These are phyloP conservation scores for Oligia latruncula DNA, from an alignment of 2,888 invertebrate genomes.

Conservation along the genomic window DNA sequence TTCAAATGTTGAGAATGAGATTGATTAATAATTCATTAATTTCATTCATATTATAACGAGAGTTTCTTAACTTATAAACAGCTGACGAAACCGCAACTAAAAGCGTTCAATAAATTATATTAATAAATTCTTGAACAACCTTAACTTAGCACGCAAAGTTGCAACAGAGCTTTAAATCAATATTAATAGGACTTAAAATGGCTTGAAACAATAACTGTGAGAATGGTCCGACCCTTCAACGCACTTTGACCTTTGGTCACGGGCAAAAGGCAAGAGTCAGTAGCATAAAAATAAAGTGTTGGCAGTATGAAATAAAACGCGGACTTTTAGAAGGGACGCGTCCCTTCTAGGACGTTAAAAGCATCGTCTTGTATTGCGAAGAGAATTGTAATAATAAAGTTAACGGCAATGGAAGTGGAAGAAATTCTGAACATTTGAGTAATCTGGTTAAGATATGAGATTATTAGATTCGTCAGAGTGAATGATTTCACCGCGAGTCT, in stretches of 20 bases:
- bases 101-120: conserved; percentile 29
- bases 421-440: conserved; percentile 3
- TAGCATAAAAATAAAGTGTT: conserved; percentile 50
- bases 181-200: conserved; percentile 35
- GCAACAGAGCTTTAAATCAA: conserved; percentile 17
- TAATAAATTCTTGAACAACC: conserved; percentile 26
- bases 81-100: conserved; percentile 17
- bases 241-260: conserved; percentile 32
- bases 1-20: neutral
- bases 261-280: conserved; percentile 51
- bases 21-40: neutral
- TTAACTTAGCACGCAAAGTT: conserved; percentile 20
- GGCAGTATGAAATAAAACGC: conserved; percentile 46
- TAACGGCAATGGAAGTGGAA: neutral
- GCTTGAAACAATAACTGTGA: conserved; percentile 35
- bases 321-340: conserved; percentile 6
- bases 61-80: conserved; percentile 25
- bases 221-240: conserved; percentile 24
- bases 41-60: neutral
- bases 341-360: conserved; percentile 22
- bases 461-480: conserved; percentile 5
- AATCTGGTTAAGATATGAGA: neutral
- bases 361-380: conserved; percentile 43
- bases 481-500: neutral
- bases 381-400: conserved; percentile 39